Conservation (phyloP, 1,140 invertebrate species). For the Macrobrachium rosenbergii region DNA sequence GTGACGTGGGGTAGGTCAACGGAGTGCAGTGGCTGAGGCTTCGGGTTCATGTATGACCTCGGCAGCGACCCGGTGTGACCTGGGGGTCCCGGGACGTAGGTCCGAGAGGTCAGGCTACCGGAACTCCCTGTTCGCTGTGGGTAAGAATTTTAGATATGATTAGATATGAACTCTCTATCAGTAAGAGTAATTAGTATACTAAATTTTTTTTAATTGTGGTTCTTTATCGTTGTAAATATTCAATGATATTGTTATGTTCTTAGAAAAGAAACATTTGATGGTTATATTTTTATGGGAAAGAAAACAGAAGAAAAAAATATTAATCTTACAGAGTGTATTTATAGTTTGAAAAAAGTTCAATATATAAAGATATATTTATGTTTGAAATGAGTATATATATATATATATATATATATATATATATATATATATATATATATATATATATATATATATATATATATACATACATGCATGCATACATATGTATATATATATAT, state of each 20-base stretch:
- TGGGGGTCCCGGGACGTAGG: not conserved
- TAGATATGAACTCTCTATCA: not conserved
- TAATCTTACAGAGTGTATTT: too few relatives aligned
- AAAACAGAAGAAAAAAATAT: too few relatives aligned
- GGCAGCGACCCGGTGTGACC: not conserved
- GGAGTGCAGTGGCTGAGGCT: constrained; percentile 46
- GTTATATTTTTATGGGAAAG: too few relatives aligned
- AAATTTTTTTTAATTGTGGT: too few relatives aligned
- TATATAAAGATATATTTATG: too few relatives aligned
- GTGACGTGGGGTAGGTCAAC: constrained; percentile 36
- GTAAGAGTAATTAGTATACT: too few relatives aligned
- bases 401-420: constrained; percentile 38
- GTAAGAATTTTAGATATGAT: not conserved
- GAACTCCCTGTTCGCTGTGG: constrained; percentile 12
- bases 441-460: constrained; percentile 29
- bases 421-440: constrained; percentile 15
- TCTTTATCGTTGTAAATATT: too few relatives aligned
- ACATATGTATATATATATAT: constrained; percentile 26
- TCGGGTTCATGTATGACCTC: constrained; percentile 1
- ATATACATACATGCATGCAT: constrained; percentile 1
- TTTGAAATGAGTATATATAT: constrained; percentile 13
- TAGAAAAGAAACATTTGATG: not conserved
- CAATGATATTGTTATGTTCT: too few relatives aligned
- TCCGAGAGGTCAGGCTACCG: not conserved
- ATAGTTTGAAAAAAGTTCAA: too few relatives aligned